Evolutionary conservation across 1,140 invertebrate species (phyloP).

Genomic region (Drosophila varians): DNA sequence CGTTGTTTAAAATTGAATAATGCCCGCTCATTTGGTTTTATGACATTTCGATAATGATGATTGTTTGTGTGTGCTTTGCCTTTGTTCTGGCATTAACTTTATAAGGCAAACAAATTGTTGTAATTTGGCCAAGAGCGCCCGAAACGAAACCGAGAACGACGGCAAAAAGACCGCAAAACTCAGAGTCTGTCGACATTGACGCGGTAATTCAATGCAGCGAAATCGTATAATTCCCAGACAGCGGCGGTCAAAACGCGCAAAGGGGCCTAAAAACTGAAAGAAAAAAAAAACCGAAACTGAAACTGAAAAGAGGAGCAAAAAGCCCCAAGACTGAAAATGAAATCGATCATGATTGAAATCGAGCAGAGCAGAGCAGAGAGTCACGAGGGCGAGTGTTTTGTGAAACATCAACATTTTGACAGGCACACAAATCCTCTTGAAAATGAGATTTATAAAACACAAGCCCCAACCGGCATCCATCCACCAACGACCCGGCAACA

Average conservation of each 20-base stretch:
- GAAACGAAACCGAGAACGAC: neutral
- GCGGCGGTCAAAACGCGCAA: slow-evolving; percentile 66
- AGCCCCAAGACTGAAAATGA: slow-evolving; percentile 55
- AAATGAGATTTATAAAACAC: slow-evolving; percentile 81
- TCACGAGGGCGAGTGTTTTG: slow-evolving; percentile 66
- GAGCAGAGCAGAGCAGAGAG: slow-evolving; percentile 40
- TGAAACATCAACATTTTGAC: slow-evolving; percentile 82
- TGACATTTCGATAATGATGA: slow-evolving; percentile 82
- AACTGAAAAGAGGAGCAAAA: slow-evolving; percentile 10
- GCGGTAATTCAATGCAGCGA: slow-evolving; percentile 73
- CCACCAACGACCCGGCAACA: neutral
- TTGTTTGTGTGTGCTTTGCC: slow-evolving; percentile 63
- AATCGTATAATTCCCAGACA: slow-evolving; percentile 77
- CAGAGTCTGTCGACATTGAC: slow-evolving; percentile 41
- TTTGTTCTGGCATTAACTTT: slow-evolving; percentile 76
- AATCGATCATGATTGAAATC: slow-evolving; percentile 81
- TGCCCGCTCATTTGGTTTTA: slow-evolving; percentile 78
- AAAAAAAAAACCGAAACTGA: too few species aligned
- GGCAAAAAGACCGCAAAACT: slow-evolving; percentile 35
- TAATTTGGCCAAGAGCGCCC: slow-evolving; percentile 53
- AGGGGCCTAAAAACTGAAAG: too few species aligned
- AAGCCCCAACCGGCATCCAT: slow-evolving; percentile 6
- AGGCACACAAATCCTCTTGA: slow-evolving; percentile 81
- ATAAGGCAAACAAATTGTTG: slow-evolving; percentile 79
- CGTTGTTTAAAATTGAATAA: slow-evolving; percentile 79